Conservation (phyloP, 1,140 invertebrate species). For the Pollicipes pollicipes region DNA sequence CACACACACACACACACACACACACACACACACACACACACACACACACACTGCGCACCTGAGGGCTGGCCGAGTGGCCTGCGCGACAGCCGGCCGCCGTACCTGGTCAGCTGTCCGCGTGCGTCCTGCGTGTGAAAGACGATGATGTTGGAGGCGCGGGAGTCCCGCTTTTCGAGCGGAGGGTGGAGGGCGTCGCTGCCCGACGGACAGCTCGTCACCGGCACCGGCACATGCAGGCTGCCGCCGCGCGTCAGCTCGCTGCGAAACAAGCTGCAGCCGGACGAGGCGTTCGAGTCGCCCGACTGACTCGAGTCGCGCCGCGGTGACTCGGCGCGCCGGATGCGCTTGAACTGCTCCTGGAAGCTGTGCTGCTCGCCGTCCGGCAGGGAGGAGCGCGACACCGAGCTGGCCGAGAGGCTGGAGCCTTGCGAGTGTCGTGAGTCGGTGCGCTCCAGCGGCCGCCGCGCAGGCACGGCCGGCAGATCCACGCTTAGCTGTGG, state of each 20-base stretch:
- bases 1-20: neutral
- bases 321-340: neutral
- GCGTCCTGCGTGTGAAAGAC: conserved; percentile 19
- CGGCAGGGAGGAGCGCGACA: neutral
- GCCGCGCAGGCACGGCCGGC: too few relatives aligned
- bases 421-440: neutral
- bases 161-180: neutral
- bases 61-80: neutral
- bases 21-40: neutral
- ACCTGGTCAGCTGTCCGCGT: conserved; percentile 18
- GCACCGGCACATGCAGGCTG: neutral
- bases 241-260: neutral
- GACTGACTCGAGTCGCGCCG: neutral
- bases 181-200: neutral
- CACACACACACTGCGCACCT: too few relatives aligned
- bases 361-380: neutral
- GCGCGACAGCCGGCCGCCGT: neutral
- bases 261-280: neutral
- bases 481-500: neutral
- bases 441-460: neutral
- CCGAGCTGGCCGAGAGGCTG: neutral
- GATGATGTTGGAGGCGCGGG: conserved; percentile 15
- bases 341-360: neutral
- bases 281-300: neutral
- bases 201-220: neutral